These are phyloP conservation scores for Saxidomus purpurata DNA, from an alignment of 1,140 invertebrate genomes.

Conservation along the genomic window DNA sequence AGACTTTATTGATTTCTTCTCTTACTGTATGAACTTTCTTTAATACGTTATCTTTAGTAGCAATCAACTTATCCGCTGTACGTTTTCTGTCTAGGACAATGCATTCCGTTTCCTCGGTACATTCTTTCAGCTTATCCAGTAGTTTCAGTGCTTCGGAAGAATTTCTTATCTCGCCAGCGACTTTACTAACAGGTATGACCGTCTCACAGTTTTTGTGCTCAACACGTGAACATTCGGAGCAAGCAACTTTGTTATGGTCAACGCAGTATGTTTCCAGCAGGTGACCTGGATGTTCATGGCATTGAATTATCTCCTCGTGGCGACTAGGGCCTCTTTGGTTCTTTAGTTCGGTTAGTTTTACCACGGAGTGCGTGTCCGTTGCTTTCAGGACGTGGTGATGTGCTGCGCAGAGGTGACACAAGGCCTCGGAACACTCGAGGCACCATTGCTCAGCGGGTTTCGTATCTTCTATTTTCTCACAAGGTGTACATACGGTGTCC, in stretches of 20 bases:
- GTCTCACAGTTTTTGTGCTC: slow-evolving; percentile 44
- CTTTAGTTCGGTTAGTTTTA: slow-evolving; percentile 46
- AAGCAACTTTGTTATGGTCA: slow-evolving; percentile 60
- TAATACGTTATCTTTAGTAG: slow-evolving; percentile 31
- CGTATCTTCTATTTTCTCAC: slow-evolving; percentile 57
- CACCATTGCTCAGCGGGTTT: slow-evolving; percentile 56
- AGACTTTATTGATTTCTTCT: slow-evolving; percentile 47
- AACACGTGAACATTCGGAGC: slow-evolving; percentile 16
- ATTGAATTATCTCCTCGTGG: slow-evolving; percentile 51
- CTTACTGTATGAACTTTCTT: slow-evolving; percentile 32
- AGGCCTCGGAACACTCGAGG: slow-evolving; percentile 51
- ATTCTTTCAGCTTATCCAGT: slow-evolving; percentile 60
- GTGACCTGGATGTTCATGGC: slow-evolving; percentile 51
- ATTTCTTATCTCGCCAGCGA: slow-evolving; percentile 58
- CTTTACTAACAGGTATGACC: slow-evolving; percentile 43
- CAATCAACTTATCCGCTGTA: slow-evolving; percentile 42
- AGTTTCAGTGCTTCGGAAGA: slow-evolving; percentile 63
- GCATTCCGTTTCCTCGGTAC: slow-evolving; percentile 55
- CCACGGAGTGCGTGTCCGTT: slow-evolving; percentile 50
- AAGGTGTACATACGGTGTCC: slow-evolving; percentile 47
- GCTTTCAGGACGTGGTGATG: slow-evolving; percentile 60
- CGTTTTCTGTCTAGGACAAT: slow-evolving; percentile 59
- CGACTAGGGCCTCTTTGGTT: slow-evolving; percentile 14
- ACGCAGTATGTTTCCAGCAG: slow-evolving; percentile 55
- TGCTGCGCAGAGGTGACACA: slow-evolving; percentile 44